These are phyloP conservation scores for Lycocerus yunnanus DNA, from an alignment of 2,888 invertebrate species.

Conservation along the genomic window DNA sequence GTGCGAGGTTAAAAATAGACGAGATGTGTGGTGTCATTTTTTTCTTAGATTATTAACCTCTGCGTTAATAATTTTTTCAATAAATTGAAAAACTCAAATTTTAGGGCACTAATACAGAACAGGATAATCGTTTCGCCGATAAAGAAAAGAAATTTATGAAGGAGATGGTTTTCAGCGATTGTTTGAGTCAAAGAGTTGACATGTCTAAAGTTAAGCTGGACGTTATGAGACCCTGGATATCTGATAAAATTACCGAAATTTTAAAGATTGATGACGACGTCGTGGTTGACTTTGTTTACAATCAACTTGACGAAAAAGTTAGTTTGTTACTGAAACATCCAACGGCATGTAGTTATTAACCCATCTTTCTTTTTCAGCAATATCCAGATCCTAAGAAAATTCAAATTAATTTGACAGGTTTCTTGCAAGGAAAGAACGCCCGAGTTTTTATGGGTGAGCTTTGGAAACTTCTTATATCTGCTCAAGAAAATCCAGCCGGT, in stretches of 20 bases:
- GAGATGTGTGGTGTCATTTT: constrained; percentile 6
- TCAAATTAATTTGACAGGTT: constrained; percentile 99
- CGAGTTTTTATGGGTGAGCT: constrained; percentile 97
- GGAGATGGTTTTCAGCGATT: constrained; percentile 97
- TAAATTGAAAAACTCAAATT: constrained; percentile 4
- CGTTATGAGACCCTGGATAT: constrained; percentile 98
- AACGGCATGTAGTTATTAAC: constrained; percentile 1
- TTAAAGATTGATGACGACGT: constrained; percentile 99
- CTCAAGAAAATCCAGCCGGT: constrained; percentile 93
- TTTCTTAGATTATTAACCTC: constrained; percentile 16
- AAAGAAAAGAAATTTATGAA: constrained; percentile 99
- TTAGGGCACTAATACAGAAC: constrained; percentile 97
- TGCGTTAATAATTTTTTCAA: background rate
- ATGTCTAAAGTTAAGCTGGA: constrained; percentile 98
- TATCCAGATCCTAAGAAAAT: constrained; percentile 97
- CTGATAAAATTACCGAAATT: constrained; percentile 93
- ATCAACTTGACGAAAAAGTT: constrained; percentile 95
- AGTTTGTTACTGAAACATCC: constrained; percentile 23
- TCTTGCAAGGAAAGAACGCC: constrained; percentile 97
- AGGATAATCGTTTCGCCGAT: constrained; percentile 98
- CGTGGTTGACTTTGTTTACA: constrained; percentile 97
- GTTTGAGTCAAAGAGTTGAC: constrained; percentile 92
- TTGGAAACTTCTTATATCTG: constrained; percentile 93
- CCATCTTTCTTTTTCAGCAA: constrained; percentile 59
- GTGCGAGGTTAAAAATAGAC: constrained; percentile 22